These are phyloP conservation scores for Macrotis lagotis DNA, from an alignment of 2,113 vertebrate genomes.

Conservation along the genomic window DNA sequence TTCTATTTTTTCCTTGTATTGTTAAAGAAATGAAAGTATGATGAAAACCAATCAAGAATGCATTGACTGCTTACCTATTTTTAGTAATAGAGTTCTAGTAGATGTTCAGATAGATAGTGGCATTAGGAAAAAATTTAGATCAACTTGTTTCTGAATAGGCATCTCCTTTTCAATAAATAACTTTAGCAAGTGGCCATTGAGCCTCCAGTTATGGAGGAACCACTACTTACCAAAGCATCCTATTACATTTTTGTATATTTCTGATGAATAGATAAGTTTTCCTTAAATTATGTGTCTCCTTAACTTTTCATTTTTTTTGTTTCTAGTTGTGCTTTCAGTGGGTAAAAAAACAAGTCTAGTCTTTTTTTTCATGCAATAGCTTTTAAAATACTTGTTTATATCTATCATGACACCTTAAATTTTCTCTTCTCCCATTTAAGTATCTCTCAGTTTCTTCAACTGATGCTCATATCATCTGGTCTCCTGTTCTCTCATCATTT, in stretches of 20 bases:
- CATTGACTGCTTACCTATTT: background rate
- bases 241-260: background rate
- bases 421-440: background rate
- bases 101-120: background rate
- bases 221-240: background rate
- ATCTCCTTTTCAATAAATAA: background rate
- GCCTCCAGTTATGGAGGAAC: background rate
- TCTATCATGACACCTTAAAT: background rate
- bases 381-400: background rate
- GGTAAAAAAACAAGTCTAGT: background rate
- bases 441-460: background rate
- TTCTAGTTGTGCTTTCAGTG: background rate
- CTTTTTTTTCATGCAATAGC: background rate
- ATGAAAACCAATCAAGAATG: background rate
- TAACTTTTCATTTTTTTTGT: background rate
- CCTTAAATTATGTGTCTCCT: background rate
- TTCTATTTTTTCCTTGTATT: background rate
- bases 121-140: background rate
- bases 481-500: background rate
- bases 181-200: background rate
- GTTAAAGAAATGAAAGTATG: background rate
- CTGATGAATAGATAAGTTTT: background rate
- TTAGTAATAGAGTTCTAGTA: background rate
- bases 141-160: background rate
- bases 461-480: background rate